These are phyloP conservation scores for Ceraclea dissimilis DNA, from an alignment of 2,888 invertebrate species.

Conservation along the genomic window DNA sequence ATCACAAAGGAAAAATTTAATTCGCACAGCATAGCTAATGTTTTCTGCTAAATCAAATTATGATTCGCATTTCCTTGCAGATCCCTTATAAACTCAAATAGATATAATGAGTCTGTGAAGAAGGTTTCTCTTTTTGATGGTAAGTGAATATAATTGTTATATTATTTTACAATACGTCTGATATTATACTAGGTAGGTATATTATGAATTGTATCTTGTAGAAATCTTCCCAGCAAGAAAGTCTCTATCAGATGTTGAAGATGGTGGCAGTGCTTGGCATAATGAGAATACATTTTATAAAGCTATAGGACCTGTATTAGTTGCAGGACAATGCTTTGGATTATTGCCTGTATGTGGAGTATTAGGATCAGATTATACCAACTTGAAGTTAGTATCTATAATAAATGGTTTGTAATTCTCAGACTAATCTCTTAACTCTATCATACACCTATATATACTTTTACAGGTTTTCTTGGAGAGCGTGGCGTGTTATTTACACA, in stretches of 20 bases:
- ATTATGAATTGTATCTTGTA: conserved; percentile 6
- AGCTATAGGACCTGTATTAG: conserved; percentile 44
- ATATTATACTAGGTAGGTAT: too few species aligned
- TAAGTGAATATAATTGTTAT: background rate
- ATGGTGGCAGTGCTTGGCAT: conserved; percentile 7
- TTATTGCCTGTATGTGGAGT: conserved; percentile 47
- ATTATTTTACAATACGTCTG: background rate
- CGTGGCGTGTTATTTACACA: conserved; percentile 19
- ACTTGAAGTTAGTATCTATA: conserved; percentile 13
- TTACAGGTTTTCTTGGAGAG: conserved; percentile 24
- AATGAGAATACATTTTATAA: conserved; percentile 39
- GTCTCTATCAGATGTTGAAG: background rate
- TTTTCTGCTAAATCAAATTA: background rate
- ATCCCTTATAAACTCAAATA: background rate
- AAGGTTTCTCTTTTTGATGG: conserved; percentile 15
- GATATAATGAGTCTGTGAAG: conserved; percentile 2
- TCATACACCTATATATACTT: too few species aligned
- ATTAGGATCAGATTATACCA: conserved; percentile 31
- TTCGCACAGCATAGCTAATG: too few species aligned
- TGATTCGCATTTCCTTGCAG: too few species aligned
- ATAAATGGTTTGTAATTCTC: too few species aligned
- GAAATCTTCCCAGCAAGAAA: conserved; percentile 23
- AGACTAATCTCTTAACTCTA: background rate
- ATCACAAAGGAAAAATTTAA: too few species aligned
- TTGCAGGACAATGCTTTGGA: conserved; percentile 45